Evolutionary conservation across 2,113 vertebrate genomes (phyloP).

Genomic region (Ochotona curzoniae): DNA sequence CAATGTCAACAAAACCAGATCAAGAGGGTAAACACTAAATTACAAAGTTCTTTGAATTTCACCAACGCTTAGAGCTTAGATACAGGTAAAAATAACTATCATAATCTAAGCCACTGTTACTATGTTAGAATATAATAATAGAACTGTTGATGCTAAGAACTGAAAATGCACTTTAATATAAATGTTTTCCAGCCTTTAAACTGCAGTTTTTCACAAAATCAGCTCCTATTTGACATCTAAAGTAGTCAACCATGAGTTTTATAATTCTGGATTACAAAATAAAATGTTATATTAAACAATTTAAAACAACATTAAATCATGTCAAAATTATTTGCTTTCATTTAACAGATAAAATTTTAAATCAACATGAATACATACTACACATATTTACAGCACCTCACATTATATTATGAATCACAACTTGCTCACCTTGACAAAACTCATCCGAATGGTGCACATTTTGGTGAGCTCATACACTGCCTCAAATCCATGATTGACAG

Average conservation of each 20-base stretch:
- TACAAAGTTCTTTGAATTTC: conserved; percentile 6
- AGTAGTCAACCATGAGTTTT: neutral
- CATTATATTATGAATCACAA: neutral
- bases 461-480: conserved; percentile 98
- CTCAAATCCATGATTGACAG: conserved; percentile 98
- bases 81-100: conserved; percentile 38
- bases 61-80: conserved; percentile 6
- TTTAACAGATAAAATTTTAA: conserved; percentile 16
- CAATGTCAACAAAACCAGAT: conserved; percentile 10
- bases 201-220: conserved; percentile 41
- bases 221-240: conserved; percentile 19
- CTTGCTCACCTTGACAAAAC: conserved; percentile 95
- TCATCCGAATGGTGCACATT: conserved; percentile 99
- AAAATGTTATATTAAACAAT: conserved; percentile 44
- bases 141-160: neutral
- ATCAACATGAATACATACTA: neutral
- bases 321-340: conserved; percentile 11
- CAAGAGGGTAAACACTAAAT: neutral
- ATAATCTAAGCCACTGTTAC: neutral
- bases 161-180: conserved; percentile 49
- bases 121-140: neutral
- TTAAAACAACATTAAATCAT: conserved; percentile 26
- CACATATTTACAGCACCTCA: conserved; percentile 13
- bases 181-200: conserved; percentile 47
- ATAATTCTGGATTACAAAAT: conserved; percentile 35